phyloP scores from a whole-genome alignment of 2,113 vertebrate genomes.

The Actinemys pallida region DNA sequence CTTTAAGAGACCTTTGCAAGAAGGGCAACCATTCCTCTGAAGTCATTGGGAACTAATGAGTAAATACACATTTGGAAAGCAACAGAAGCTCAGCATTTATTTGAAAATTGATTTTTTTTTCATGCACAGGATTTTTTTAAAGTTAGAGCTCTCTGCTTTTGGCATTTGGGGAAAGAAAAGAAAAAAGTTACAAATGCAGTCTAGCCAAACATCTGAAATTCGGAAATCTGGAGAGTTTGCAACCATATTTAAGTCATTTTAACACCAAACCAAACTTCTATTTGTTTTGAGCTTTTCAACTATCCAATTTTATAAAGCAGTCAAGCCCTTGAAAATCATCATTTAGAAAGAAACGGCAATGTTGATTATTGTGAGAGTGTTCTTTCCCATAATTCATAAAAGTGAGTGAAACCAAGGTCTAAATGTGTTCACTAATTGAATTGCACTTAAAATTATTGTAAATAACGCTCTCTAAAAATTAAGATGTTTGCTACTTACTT shows the following conservation, averaged over 20 bases:
- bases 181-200: fast-evolving
- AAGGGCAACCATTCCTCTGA: neutral
- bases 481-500: constrained; percentile 83
- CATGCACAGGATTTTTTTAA: neutral
- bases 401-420: neutral
- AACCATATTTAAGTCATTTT: neutral
- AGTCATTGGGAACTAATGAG: neutral
- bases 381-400: neutral
- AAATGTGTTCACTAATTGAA: neutral
- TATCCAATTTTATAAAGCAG: neutral
- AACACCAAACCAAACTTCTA: neutral
- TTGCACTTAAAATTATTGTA: neutral
- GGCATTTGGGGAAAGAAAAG: too few relatives aligned
- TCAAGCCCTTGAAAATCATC: neutral
- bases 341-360: neutral
- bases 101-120: neutral
- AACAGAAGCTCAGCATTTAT: neutral
- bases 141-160: neutral
- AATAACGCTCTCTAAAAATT: neutral
- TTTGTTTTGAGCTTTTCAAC: neutral
- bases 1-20: neutral
- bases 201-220: neutral
- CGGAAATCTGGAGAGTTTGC: fast-evolving
- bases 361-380: neutral
- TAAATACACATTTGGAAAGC: neutral